Conservation (phyloP, 2,888 invertebrate species). For the Hecatera dysodea region DNA sequence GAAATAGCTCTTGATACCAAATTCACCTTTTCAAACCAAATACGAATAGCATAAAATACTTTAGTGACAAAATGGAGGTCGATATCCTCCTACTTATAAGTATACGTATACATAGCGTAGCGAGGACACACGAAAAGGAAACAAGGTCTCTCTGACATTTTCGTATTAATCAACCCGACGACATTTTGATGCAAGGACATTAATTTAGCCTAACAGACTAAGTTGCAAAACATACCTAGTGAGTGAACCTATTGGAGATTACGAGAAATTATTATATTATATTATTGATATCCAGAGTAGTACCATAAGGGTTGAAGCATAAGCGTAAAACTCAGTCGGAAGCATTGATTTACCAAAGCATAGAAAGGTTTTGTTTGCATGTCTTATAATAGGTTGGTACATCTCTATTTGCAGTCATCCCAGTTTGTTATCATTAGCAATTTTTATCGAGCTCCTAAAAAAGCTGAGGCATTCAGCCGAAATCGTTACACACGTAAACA, state of each 20-base stretch:
- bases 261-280: background rate
- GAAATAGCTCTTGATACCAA: background rate
- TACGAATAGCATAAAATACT: slow-evolving; percentile 4
- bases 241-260: background rate
- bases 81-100: background rate
- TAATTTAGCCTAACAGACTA: background rate
- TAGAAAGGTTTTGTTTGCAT: too few relatives aligned
- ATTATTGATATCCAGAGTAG: background rate
- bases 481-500: slow-evolving; percentile 2
- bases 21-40: background rate
- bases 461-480: background rate
- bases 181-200: slow-evolving; percentile 2
- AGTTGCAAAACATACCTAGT: background rate
- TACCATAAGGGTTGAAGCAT: background rate
- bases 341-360: too few relatives aligned
- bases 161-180: background rate
- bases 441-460: background rate
- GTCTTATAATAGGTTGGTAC: too few relatives aligned
- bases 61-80: background rate
- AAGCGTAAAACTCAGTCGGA: too few relatives aligned
- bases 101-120: slow-evolving; percentile 4
- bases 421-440: too few relatives aligned
- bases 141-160: slow-evolving; percentile 28
- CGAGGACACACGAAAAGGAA: slow-evolving; percentile 8
- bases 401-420: too few relatives aligned